Evolutionary conservation across 30 jellyfish, hydroid and myxozoan species (phyloP), one percentile per base, ranked within the genome.

Genomic region (Clytia hemisphaerica): DNA sequence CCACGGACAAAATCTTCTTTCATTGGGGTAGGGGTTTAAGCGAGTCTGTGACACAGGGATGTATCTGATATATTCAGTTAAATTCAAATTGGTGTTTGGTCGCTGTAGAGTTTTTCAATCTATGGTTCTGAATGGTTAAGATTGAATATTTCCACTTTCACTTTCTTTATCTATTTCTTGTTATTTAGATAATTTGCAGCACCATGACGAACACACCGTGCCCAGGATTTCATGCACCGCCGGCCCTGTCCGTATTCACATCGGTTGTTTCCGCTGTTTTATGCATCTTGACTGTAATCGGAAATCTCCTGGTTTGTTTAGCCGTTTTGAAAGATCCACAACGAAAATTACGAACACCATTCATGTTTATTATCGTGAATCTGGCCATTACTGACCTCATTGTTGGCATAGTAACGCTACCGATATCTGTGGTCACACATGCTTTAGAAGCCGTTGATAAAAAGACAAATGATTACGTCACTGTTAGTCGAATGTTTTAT

Each of bases 281-380:
- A 40, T 61, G 85, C 33, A 51, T 67, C 6, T 25, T 83, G 18
- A 68, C 95, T 3, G 69, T 75, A 12, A 3, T 36, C 35, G 95
- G 95, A 14, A 83, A 83, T 59, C 53, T 69, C 4, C 62, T 75
- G 25, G 74, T 83, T 31, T 61, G 83, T 83, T 25, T 83, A 6
- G 95, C 95, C 14, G 92, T 83, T 27, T 21, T 61, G 33, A 67
- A 60, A 49, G 95, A 83, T 59, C 95, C 95, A 32, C 61, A 54
- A 38, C 72, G 72, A 25, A 83, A 75, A 61, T 80, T 83, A 18
- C 95, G 92, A n/a, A 74, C 95, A 25, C 95, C 95, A 61, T 83
- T 83, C 78, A 83, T 71, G 85, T 83, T 34, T 46, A 61, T 83
- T 45, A 81, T 83, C 66, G 83, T 83, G 18, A 83, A 83, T 61